A percentile compares a stretch with the other conserved stretches of the same genome.
Conservation (phyloP, 2,888 invertebrate species). For the Drosophila glabriapex region DNA sequence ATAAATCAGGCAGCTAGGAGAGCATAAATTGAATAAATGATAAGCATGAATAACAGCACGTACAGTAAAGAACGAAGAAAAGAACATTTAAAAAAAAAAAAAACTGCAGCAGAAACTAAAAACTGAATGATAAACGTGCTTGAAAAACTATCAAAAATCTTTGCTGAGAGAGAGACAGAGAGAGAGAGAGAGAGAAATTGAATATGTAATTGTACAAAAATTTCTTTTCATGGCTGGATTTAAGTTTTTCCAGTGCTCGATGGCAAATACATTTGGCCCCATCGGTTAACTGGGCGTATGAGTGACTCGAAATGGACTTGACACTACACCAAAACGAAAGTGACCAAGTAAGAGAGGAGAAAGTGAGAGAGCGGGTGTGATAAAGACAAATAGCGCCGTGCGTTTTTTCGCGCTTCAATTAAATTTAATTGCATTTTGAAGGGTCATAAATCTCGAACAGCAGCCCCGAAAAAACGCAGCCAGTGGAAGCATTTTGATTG, state of each 20-base stretch:
- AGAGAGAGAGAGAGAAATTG: constrained; percentile 22
- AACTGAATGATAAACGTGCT: constrained; percentile 35
- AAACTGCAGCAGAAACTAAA: constrained; percentile 7
- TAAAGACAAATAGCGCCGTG: constrained; percentile 62
- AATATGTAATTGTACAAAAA: constrained; percentile 49
- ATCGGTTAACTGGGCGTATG: constrained; percentile 71
- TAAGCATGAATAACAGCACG: constrained; percentile 53
- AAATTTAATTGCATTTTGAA: constrained; percentile 83
- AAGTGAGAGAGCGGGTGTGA: constrained; percentile 46
- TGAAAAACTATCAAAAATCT: constrained; percentile 37
- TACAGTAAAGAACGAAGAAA: constrained; percentile 12
- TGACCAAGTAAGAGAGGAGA: not conserved
- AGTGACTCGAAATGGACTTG: constrained; percentile 31
- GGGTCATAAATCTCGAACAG: constrained; percentile 80
- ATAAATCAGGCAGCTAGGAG: constrained; percentile 64
- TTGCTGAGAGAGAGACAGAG: too few species aligned
- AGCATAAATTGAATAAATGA: constrained; percentile 67
- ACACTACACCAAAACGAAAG: constrained; percentile 21
- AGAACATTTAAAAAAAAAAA: constrained; percentile 22
- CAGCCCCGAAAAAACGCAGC: constrained; percentile 36
- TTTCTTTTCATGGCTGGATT: constrained; percentile 33
- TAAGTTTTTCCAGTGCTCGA: constrained; percentile 11
- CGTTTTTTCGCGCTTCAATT: constrained; percentile 78
- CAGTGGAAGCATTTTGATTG: constrained; percentile 5
- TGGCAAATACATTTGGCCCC: constrained; percentile 51